Percentiles rank a stretch among this genome's conserved stretches.
Evolutionary conservation across 2,888 invertebrate genomes (phyloP).

Genomic region (Metellina segmentata): DNA sequence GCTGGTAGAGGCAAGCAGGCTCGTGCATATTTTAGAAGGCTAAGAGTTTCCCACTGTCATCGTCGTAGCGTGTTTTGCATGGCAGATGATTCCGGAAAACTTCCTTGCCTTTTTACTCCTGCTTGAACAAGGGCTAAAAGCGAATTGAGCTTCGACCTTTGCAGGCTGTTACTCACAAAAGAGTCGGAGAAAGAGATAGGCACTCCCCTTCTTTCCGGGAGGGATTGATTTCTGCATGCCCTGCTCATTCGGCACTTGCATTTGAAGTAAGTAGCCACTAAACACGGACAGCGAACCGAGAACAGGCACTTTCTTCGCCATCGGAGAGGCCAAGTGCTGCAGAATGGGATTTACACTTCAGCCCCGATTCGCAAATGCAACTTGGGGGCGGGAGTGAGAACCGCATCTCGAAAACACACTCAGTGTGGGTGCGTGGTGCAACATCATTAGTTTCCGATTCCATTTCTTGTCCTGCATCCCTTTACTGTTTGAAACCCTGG

Average conservation of each 20-base stretch:
- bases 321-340: too few species aligned
- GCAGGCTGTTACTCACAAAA: slow-evolving; percentile 58
- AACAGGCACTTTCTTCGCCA: too few species aligned
- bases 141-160: slow-evolving; percentile 76
- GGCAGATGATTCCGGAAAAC: slow-evolving; percentile 63
- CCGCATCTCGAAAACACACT: too few species aligned
- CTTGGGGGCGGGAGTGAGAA: too few species aligned
- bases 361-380: too few species aligned
- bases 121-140: slow-evolving; percentile 63
- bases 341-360: too few species aligned
- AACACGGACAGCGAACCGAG: background rate
- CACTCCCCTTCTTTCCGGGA: background rate
- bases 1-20: slow-evolving; percentile 40
- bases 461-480: too few species aligned
- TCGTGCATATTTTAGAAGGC: slow-evolving; percentile 75
- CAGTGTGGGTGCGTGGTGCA: too few species aligned
- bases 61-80: slow-evolving; percentile 75
- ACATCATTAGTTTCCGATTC: too few species aligned
- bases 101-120: slow-evolving; percentile 63
- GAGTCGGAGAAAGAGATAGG: background rate
- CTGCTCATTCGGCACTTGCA: background rate
- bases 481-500: too few species aligned
- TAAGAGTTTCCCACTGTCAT: slow-evolving; percentile 77
- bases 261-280: background rate
- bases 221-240: background rate